Evolutionary conservation across 2,888 invertebrate genomes (phyloP).

Genomic region (Eilema griseolum): DNA sequence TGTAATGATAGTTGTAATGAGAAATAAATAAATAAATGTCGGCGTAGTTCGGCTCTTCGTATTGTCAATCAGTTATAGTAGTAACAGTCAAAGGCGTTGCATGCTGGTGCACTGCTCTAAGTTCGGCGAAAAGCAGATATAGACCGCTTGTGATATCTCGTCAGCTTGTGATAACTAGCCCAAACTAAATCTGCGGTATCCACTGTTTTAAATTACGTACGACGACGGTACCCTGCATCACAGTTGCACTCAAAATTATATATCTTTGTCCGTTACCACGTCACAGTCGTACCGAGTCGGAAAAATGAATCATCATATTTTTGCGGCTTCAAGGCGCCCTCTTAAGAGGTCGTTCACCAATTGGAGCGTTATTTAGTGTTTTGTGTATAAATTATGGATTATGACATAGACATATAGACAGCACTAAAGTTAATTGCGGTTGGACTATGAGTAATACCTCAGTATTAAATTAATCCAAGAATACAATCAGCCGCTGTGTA

Average conservation of each 20-base stretch:
- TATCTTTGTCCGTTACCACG: neutral
- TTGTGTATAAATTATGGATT: neutral
- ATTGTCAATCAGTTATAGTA: too few relatives aligned
- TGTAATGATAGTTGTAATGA: too few relatives aligned
- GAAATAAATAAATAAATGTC: too few relatives aligned
- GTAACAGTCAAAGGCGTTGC: too few relatives aligned
- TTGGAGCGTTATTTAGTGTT: neutral
- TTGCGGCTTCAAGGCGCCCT: neutral
- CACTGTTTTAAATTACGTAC: neutral
- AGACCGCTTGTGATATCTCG: neutral
- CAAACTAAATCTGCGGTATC: neutral
- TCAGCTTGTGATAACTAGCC: neutral
- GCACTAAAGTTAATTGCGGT: too few relatives aligned
- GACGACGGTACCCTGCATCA: neutral
- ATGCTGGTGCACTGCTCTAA: too few relatives aligned
- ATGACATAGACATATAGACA: too few relatives aligned
- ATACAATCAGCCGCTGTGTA: too few relatives aligned
- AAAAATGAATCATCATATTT: slow-evolving; percentile 3
- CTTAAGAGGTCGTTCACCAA: neutral
- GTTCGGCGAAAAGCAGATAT: neutral
- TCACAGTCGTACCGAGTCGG: neutral
- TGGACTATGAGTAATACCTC: too few relatives aligned
- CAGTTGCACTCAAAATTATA: neutral
- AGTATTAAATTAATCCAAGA: too few relatives aligned
- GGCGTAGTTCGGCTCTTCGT: too few relatives aligned